Base-by-base conservation (phyloP, 2,113 vertebrate genomes). In the Gorsachius goisagi region DNA sequence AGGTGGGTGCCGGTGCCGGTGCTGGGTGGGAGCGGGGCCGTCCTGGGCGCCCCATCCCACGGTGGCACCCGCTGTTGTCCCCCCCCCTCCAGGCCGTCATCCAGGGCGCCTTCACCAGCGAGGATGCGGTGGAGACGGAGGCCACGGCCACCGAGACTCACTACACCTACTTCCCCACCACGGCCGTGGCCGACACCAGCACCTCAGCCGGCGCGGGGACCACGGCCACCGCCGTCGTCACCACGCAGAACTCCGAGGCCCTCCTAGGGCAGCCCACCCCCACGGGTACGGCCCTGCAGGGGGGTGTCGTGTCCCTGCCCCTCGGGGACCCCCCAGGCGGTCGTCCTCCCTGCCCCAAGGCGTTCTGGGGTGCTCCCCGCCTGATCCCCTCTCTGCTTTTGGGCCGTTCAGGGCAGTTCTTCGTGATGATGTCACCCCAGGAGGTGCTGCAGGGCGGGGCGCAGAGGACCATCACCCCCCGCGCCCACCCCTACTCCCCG, bases 351-450 rank as follows among this genome's bases (percentile, higher is more conserved):
- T 9, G 13, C 21, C 3, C 24, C 1, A 4, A 19, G 11, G 3
- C 7, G 1, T 21, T 26, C 15, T 9, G 41, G 35, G 16, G 8
- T 0, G 12, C 11, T 37, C 20, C 30, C 16, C 3, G 0, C 21
- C 15, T n/a, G 50, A 77, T 6, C 60, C 14, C 14, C 4, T 28
- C 6, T 10, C 22, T 45, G 26, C 1, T 20, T 22, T 82, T 35
- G 76, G 30, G 74, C 33, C 3, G 2, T 64, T 44, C 95, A 99
- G 99, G 99, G 69, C 99, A 99, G 86, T 98, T 99, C 79, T 99
- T 99, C 71, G 99, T 99, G 94, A 99, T 99, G 99, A 99, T 99
- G 99, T 99, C 99, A 10, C 99, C 99, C 5, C 99, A 99, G 96
- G 99, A 99, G 77, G 99, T 99, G 77, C 97, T 99, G 85, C 98